phyloP scores from a whole-genome alignment of 2,113 vertebrate genomes.

The Poicephalus meyeri region DNA sequence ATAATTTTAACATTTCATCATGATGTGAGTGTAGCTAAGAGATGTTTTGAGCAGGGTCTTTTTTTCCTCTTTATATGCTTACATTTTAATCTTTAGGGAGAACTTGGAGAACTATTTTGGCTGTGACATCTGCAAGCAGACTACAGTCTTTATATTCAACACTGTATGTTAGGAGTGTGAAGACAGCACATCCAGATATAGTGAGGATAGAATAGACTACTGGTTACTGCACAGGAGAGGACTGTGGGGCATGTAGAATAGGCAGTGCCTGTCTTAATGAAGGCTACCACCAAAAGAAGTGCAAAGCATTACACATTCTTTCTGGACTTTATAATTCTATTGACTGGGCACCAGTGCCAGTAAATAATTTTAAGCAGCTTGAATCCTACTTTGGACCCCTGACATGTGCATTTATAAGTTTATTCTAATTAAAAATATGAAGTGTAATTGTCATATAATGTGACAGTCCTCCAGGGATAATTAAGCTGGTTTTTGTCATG shows the following conservation, averaged over 20 bases:
- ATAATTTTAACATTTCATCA: constrained; percentile 71
- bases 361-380: not conserved
- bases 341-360: not conserved
- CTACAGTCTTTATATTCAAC: not conserved
- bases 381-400: not conserved
- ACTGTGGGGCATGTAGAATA: not conserved
- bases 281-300: not conserved
- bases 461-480: not conserved
- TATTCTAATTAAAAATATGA: not conserved
- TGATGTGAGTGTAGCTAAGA: constrained; percentile 28
- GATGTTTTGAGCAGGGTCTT: constrained; percentile 13
- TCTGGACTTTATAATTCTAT: not conserved
- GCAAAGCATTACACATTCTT: not conserved
- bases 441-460: not conserved
- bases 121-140: constrained; percentile 8
- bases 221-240: not conserved
- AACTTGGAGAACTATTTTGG: not conserved
- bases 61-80: not conserved
- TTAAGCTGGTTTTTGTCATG: not conserved
- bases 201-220: not conserved
- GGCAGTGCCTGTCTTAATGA: not conserved
- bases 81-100: not conserved
- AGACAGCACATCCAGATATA: not conserved
- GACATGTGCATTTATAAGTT: not conserved
- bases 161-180: not conserved